phyloP scores from a whole-genome alignment of 2,113 vertebrate species.

The Nettapus auritus region DNA sequence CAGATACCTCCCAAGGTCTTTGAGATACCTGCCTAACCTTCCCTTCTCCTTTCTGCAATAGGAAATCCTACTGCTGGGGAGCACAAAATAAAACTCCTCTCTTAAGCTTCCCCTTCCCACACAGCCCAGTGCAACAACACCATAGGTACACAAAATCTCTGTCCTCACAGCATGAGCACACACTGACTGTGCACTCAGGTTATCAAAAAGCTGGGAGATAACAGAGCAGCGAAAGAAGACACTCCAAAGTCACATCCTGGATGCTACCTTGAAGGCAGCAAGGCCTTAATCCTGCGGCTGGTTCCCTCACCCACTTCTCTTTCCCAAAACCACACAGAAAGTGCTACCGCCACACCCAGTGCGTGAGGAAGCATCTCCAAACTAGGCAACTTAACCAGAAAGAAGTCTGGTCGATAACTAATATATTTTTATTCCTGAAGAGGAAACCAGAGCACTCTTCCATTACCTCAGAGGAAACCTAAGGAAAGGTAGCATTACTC shows the following conservation, averaged over 20 bases:
- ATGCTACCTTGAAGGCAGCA: neutral
- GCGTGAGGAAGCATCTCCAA: neutral
- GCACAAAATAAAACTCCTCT: neutral
- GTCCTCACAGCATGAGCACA: neutral
- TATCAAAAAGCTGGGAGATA: neutral
- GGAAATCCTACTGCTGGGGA: neutral
- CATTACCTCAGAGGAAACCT: constrained; percentile 42
- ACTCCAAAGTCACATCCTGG: neutral
- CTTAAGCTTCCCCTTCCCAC: neutral
- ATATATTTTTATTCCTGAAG: neutral
- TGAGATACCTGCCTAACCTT: neutral
- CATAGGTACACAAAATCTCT: rapidly evolving
- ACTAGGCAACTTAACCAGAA: neutral
- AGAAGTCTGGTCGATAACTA: neutral
- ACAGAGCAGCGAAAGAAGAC: neutral
- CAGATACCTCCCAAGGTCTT: neutral
- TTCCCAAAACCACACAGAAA: neutral
- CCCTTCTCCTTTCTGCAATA: neutral
- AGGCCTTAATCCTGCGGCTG: neutral
- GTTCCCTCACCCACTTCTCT: neutral
- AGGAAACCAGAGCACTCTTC: constrained; percentile 16
- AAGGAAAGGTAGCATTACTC: constrained; percentile 35
- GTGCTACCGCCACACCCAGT: neutral
- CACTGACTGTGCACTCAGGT: rapidly evolving
- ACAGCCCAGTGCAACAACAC: neutral